Evolutionary conservation across 1,140 invertebrate genomes (phyloP), one percentile per base, ranked within the genome.

Genomic region (Drosophila ohnishii): DNA sequence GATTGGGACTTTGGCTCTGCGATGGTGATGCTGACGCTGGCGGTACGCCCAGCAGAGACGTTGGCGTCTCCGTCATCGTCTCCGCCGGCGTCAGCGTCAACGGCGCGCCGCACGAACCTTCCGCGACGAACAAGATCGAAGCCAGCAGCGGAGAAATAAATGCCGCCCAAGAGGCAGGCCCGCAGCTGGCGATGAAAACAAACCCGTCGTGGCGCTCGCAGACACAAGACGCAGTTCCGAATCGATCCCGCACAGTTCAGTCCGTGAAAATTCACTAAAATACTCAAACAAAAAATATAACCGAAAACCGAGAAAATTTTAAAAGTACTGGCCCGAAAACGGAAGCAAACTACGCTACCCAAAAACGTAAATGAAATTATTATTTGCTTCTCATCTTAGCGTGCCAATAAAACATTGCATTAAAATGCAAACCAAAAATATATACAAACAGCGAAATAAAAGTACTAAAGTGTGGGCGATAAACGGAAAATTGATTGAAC

Each of bases 131-230:
- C 83, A 75, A 86, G 83, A 86, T 86, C 83, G 83, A 55, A 51
- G 75, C 75, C 75, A 77, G 69, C 75, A 77, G 69, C 61, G 50
- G 74, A 80, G 78, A 81, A 86, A 85, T 71, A 86, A 85, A 67
- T 48, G 72, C 83, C 79, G 83, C 79, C 79, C 84, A 86, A 88
- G 84, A 88, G 80, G 75, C 83, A 83, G 53, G 53, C 78, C 78
- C 75, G 78, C 75, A 86, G 76, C 75, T 78, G 84, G 66, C 75
- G 75, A 76, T 86, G 75, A 79, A 81, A 87, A 86, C 83, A 86
- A 86, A 86, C 83, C 79, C 84, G 83, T 86, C 83, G 83, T 88
- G 83, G 83, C 83, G 75, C 73, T 86, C 83, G 80, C 84, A 88
- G 79, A 87, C 67, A 66, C 76, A 87, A 86, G 84, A 88, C 83